A percentile compares a stretch with the other conserved stretches of the same genome.
phyloP scores from a whole-genome alignment of 2,888 invertebrate species.

The Caprella mutica region DNA sequence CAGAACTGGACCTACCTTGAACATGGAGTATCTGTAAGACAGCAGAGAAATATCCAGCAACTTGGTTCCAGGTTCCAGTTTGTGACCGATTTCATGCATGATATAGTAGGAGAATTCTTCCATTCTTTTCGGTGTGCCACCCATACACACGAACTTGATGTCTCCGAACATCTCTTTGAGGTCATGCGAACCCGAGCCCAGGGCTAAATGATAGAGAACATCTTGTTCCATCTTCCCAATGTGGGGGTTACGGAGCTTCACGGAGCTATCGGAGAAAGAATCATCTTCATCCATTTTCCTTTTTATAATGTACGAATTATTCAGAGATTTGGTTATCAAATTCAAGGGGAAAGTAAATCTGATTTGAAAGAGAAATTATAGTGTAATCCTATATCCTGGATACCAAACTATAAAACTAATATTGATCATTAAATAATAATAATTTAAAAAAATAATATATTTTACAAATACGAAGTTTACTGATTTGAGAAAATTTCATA shows the following conservation, averaged over 20 bases:
- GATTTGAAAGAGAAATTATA: no score
- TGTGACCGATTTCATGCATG: constrained; percentile 78
- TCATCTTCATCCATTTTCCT: no score
- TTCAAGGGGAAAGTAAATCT: no score
- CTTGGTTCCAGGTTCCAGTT: constrained; percentile 75
- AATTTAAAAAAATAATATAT: no score
- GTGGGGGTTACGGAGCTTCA: constrained; percentile 54
- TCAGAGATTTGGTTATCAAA: no score
- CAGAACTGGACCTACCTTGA: constrained; percentile 91
- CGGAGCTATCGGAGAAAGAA: constrained; percentile 16
- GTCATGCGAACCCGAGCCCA: constrained; percentile 81
- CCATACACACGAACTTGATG: constrained; percentile 86
- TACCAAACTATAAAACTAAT: no score
- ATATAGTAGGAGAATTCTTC: constrained; percentile 82
- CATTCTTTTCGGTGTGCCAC: constrained; percentile 89
- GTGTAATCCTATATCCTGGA: no score
- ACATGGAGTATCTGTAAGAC: constrained; percentile 89
- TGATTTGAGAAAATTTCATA: no score
- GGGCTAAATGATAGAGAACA: constrained; percentile 80
- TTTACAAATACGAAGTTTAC: no score
- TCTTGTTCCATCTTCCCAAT: constrained; percentile 88
- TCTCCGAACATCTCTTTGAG: constrained; percentile 46
- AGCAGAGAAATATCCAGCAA: constrained; percentile 79
- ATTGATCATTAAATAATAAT: no score
- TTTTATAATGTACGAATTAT: no score